Percentiles rank a stretch among this genome's conserved stretches.
These are phyloP conservation scores for Osedax fenrisi DNA, from an alignment of 2,888 invertebrate species.

Conservation along the genomic window DNA sequence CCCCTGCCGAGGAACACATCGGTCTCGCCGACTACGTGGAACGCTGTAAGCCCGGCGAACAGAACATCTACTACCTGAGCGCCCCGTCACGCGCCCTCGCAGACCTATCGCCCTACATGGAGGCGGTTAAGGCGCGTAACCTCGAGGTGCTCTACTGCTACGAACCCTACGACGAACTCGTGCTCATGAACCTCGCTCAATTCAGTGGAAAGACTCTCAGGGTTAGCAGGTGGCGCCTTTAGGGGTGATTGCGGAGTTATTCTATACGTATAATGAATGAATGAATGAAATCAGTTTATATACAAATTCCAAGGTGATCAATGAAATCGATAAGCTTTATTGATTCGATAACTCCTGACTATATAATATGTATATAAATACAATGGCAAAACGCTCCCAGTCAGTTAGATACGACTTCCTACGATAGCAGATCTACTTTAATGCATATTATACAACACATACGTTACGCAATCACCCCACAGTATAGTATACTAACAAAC, in stretches of 20 bases:
- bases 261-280: neutral
- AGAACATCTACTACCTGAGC: constrained; percentile 78
- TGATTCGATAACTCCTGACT: no score
- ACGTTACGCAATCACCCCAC: no score
- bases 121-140: constrained; percentile 73
- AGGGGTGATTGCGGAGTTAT: neutral
- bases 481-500: no score
- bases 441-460: no score
- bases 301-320: neutral
- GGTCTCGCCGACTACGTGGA: constrained; percentile 67
- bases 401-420: no score
- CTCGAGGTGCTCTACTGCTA: constrained; percentile 87
- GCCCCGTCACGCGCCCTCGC: constrained; percentile 86
- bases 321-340: neutral
- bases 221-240: neutral
- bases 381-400: no score
- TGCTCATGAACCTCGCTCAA: constrained; percentile 73
- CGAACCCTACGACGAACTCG: constrained; percentile 90
- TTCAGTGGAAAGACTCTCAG: constrained; percentile 66
- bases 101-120: constrained; percentile 84
- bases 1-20: constrained; percentile 61
- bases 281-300: no score
- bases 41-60: constrained; percentile 60
- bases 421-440: no score
- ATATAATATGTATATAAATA: no score